Evolutionary conservation across 2,888 invertebrate genomes (phyloP).

Genomic region (Polydrusus cervinus): DNA sequence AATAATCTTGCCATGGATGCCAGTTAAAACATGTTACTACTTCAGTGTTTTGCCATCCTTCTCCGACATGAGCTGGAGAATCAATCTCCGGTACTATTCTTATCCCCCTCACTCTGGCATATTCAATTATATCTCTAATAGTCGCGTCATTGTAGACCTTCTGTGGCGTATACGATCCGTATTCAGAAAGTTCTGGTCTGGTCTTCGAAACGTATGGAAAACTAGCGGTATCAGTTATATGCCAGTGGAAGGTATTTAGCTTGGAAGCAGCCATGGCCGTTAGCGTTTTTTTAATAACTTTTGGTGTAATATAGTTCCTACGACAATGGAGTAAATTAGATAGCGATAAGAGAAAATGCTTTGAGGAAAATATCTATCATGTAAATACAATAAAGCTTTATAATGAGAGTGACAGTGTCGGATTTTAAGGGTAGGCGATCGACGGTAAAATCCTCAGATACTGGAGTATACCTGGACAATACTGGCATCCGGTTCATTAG

Average conservation of each 20-base stretch:
- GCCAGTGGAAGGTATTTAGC: constrained; percentile 95
- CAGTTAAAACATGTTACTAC: constrained; percentile 80
- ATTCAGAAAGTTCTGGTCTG: constrained; percentile 75
- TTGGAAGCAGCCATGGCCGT: constrained; percentile 94
- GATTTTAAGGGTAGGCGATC: too few species aligned
- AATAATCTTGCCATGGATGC: constrained; percentile 80
- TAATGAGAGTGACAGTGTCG: too few species aligned
- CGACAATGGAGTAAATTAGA: constrained; percentile 74
- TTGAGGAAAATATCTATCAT: too few species aligned
- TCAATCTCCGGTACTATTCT: constrained; percentile 93
- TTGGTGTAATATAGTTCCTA: constrained; percentile 85
- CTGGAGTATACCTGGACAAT: too few species aligned
- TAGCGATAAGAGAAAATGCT: too few species aligned
- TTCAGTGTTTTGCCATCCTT: constrained; percentile 84
- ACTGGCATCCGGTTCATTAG: too few species aligned
- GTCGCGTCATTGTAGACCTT: constrained; percentile 79
- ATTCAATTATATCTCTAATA: constrained; percentile 80
- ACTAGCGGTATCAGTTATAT: constrained; percentile 93
- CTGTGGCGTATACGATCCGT: constrained; percentile 80
- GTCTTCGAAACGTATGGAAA: constrained; percentile 88
- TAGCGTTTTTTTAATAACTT: constrained; percentile 78
- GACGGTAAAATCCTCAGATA: too few species aligned
- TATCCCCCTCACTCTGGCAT: constrained; percentile 87
- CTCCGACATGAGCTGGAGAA: constrained; percentile 89
- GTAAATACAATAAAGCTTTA: too few species aligned